Evolutionary conservation across 53 echinoderm and acorn worm genomes (phyloP).

Genomic region (Echinometra lucunter): DNA sequence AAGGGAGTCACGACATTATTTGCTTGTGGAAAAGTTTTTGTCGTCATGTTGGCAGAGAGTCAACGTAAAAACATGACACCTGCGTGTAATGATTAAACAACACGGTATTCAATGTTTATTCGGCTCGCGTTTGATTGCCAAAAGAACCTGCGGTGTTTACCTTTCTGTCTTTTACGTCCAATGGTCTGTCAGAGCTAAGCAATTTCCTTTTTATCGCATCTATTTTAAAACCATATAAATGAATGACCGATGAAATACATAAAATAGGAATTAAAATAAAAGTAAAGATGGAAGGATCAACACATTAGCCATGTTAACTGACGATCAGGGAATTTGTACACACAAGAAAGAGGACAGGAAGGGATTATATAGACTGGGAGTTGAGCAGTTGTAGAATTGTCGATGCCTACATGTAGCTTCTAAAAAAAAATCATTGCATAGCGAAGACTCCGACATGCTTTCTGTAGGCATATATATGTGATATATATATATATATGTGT

Average conservation of each 20-base stretch:
- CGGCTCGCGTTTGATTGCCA: conserved; percentile 14
- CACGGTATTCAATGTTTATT: not conserved
- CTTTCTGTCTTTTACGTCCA: not conserved
- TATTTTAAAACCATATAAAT: not conserved
- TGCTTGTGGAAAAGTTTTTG: not conserved
- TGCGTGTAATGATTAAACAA: not conserved
- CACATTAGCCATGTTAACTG: not conserved
- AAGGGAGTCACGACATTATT: not conserved
- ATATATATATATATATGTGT: no score
- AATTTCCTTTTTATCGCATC: not conserved
- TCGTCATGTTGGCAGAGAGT: not conserved
- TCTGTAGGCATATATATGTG: no score
- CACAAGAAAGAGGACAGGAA: not conserved
- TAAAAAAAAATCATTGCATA: no score
- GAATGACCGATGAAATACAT: not conserved
- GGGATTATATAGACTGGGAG: no score
- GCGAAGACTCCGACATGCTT: no score
- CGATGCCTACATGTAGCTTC: no score
- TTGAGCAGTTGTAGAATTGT: no score
- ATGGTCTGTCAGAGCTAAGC: not conserved
- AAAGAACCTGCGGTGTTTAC: not conserved
- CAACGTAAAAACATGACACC: conserved; percentile 10
- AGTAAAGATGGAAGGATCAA: not conserved
- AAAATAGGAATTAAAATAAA: not conserved
- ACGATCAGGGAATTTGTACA: no score